Evolutionary conservation across 2,113 vertebrate genomes (phyloP).

Genomic region (Stegostoma tigrinum): DNA sequence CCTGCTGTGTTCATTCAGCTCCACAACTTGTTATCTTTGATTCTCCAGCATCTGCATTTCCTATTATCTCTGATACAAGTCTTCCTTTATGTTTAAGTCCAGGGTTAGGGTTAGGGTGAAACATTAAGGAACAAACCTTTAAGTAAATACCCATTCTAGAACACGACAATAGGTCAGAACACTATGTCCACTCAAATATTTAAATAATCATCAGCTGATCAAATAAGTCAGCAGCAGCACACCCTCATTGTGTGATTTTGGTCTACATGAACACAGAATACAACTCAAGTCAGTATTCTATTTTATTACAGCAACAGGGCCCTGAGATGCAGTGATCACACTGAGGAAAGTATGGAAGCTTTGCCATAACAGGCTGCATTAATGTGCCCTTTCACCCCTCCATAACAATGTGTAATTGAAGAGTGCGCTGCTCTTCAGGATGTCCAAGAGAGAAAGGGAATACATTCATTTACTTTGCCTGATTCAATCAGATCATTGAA

Average conservation of each 20-base stretch:
- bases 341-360: background rate
- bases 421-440: background rate
- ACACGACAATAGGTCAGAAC: background rate
- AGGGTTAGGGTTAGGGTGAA: background rate
- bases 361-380: background rate
- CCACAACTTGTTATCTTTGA: too few relatives aligned
- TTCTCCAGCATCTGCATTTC: too few relatives aligned
- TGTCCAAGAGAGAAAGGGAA: background rate
- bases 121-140: background rate
- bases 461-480: background rate
- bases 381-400: background rate
- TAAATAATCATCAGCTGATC: background rate
- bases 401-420: background rate
- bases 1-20: too few relatives aligned
- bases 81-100: background rate
- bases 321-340: background rate
- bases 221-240: background rate
- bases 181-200: background rate
- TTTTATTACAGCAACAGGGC: background rate
- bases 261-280: background rate
- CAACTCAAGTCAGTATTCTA: background rate
- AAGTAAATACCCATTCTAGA: background rate
- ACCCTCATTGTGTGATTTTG: background rate
- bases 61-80: too few relatives aligned
- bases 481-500: background rate